phyloP scores from a whole-genome alignment of 2,888 invertebrate genomes.

The Agrypnus murinus region DNA sequence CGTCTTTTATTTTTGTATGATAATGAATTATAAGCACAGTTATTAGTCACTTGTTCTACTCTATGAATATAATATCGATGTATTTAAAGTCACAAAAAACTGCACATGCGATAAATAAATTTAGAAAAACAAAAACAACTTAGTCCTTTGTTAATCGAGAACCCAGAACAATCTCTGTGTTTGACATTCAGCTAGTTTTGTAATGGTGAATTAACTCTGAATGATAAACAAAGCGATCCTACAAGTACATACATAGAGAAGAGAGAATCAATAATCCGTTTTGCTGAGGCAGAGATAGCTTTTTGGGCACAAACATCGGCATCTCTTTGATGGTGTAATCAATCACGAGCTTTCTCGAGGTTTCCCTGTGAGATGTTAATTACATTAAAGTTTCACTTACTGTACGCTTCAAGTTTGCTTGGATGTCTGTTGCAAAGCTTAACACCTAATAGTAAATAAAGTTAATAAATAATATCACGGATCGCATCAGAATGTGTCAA shows the following conservation, averaged over 20 bases:
- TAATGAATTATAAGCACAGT: too few relatives aligned
- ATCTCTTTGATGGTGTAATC: conserved; percentile 36
- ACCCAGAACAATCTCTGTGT: conserved; percentile 1
- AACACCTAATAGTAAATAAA: conserved; percentile 16
- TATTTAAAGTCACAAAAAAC: too few relatives aligned
- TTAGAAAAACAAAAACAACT: too few relatives aligned
- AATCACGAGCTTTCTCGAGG: conserved; percentile 33
- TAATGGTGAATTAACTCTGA: conserved; percentile 19
- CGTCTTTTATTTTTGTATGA: too few relatives aligned
- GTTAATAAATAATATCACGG: background rate
- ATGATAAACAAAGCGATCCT: conserved; percentile 23
- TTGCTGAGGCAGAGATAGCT: conserved; percentile 25
- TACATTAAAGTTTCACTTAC: conserved; percentile 40
- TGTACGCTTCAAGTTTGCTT: conserved; percentile 1
- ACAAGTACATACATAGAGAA: conserved; percentile 16
- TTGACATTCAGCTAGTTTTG: background rate
- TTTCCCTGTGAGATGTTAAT: conserved; percentile 30
- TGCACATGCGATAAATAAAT: too few relatives aligned
- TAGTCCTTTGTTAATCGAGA: too few relatives aligned
- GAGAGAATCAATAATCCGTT: conserved; percentile 38
- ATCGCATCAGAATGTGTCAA: conserved; percentile 2
- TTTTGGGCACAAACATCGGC: conserved; percentile 20
- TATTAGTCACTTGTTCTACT: too few relatives aligned
- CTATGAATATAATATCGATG: too few relatives aligned
- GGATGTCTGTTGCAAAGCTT: conserved; percentile 22